Evolutionary conservation across 2,113 vertebrate species (phyloP), one percentile per base, ranked within the genome.

Genomic region (Columba livia): DNA sequence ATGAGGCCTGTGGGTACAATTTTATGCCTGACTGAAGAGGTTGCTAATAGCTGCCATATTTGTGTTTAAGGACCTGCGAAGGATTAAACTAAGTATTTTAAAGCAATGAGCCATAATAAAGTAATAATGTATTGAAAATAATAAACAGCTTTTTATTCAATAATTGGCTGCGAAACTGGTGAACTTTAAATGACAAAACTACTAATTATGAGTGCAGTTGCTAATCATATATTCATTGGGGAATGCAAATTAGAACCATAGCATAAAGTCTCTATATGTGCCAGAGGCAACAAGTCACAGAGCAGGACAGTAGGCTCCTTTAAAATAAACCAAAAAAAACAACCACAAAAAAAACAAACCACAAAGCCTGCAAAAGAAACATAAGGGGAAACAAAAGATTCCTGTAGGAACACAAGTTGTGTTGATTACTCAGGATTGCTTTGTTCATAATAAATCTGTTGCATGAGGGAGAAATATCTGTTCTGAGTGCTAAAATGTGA

Each of bases 21-120:
- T 99, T 98, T 98, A 98, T 98, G 98, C 98, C 98, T 98, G 98
- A 98, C 97, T 98, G 98, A 98, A 98, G 97, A 98, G 97, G 98
- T 98, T 98, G 96, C 98, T 98, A 98, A 98, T 98, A 98, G 98
- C 98, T 98, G 96, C 98, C 98, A 98, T 98, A 98, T 98, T 98
- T 98, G 98, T 98, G 98, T 98, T 98, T 98, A 98, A 98, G 98
- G 97, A 98, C 98, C 98, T 98, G 96, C 97, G 95, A 97, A 98
- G 97, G 97, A 98, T 97, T 98, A 97, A 97, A 95, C 66, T 94
- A 98, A 98, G 97, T 98, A 97, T 98, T 98, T 98, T 98, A 98
- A 98, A 97, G 97, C 98, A 98, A 98, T 98, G 98, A 98, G 97
- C 97, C 98, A 97, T 98, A 97, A 98, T 97, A 98, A 97, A 98